Evolutionary conservation across 2,797 vertebrate genomes (phyloP).

Genomic region (Xerus rutilus): DNA sequence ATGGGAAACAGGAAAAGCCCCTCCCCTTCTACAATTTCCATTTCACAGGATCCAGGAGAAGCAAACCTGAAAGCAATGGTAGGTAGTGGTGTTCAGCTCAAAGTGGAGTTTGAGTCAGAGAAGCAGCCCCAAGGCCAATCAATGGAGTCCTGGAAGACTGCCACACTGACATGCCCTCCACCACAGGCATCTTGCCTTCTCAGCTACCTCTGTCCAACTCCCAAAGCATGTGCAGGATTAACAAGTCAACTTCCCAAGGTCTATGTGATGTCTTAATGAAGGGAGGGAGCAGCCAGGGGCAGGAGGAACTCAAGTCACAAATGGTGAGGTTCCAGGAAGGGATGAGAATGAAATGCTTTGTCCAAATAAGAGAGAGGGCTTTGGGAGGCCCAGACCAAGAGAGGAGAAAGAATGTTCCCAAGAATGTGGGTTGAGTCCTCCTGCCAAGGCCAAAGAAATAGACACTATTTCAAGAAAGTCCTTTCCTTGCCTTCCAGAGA

Average conservation of each 20-base stretch:
- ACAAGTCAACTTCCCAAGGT: accelerated
- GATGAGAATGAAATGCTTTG: accelerated
- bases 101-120: accelerated
- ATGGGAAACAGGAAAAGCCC: not conserved
- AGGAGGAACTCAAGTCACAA: not conserved
- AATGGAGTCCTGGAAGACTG: not conserved
- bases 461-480: not conserved
- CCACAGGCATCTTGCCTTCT: not conserved
- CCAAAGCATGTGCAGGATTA: not conserved
- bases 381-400: too few species aligned
- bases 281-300: not conserved
- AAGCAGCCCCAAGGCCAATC: accelerated
- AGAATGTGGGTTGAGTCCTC: not conserved
- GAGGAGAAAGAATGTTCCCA: not conserved
- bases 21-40: not conserved
- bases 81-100: too few species aligned
- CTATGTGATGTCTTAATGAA: accelerated
- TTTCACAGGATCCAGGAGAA: not conserved
- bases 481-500: not conserved
- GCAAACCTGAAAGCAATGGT: too few species aligned
- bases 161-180: too few species aligned
- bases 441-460: not conserved
- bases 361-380: accelerated
- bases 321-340: accelerated
- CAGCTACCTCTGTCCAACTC: too few species aligned